phyloP scores from a whole-genome alignment of 2,888 invertebrate genomes.

The Argyra leucocephala region DNA sequence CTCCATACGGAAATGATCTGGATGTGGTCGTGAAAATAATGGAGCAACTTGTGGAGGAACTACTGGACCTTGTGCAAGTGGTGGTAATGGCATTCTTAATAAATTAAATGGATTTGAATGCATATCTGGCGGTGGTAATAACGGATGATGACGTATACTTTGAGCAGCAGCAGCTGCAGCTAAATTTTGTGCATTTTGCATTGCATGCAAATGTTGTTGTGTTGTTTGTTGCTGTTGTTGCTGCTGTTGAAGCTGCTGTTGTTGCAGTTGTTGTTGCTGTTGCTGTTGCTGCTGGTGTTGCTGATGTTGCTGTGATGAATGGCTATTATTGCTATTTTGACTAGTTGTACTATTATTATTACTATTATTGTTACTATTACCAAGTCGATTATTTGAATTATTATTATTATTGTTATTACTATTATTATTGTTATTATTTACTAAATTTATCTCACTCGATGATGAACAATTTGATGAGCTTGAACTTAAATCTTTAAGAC shows the following conservation, averaged over 20 bases:
- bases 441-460: conserved; percentile 12
- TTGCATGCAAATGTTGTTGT: conserved; percentile 54
- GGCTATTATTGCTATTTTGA: conserved; percentile 23
- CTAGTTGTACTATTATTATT: conserved; percentile 20
- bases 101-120: conserved; percentile 66
- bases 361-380: conserved; percentile 15
- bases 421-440: not conserved
- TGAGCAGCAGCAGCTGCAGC: conserved; percentile 36
- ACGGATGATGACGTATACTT: conserved; percentile 56
- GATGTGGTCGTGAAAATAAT: conserved; percentile 67
- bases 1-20: conserved; percentile 75
- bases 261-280: conserved; percentile 28
- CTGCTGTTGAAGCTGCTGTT: conserved; percentile 39
- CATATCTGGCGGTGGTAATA: conserved; percentile 62
- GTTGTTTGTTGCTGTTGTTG: conserved; percentile 42
- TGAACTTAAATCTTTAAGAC: conserved; percentile 29
- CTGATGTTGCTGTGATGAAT: conserved; percentile 26
- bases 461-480: conserved; percentile 23
- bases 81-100: conserved; percentile 66
- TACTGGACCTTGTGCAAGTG: conserved; percentile 57
- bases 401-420: not conserved
- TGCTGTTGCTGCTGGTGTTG: conserved; percentile 53
- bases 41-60: conserved; percentile 61
- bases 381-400: conserved; percentile 9
- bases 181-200: conserved; percentile 50